Base-by-base conservation (phyloP, 1,140 invertebrate species). In the Oryctes rhinoceros region DNA sequence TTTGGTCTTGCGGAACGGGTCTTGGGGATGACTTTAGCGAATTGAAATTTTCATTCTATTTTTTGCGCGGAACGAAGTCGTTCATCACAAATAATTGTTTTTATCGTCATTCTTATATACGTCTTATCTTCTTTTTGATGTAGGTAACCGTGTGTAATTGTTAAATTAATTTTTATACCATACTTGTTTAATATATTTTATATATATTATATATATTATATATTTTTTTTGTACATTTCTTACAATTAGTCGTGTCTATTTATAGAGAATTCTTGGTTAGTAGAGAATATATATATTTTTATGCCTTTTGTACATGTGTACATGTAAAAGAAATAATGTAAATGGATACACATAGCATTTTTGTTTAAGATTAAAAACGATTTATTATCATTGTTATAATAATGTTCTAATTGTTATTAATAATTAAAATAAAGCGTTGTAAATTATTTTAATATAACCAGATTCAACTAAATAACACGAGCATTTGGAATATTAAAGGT, bases 1-100 rank as follows among this genome's bases (percentile, higher is more conserved):
- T 71, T 71, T 20, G 65, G 65, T 71, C 65, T 71, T 71, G 65
- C 65, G 18, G 4, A 59, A 59, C 24, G 3, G 65, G 13, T 71
- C 9, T 0, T 30, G n/a, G n/a, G 11, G 53, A 20, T 59, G 18
- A 18, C 20, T 4, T 53, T 13, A 53, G 15, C 18, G n/a, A n/a
- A 59, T 59, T 53, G 6, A 59, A 59, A 15, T 11, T 53, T 4
- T 53, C 11, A n/a, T n/a, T 53, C 13, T 15, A 53, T 30, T 30
- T 30, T 30, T 30, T 2, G 24, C 24, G 24, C 24, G 24, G 24
- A 30, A 30, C 24, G 2, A 30, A 30, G 0, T 30, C 24, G 24
- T 30, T 30, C 24, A 30, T 30, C 24, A 30, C 24, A 30, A 44
- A 44, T 7, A 10, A 44, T 7, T 44, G 9, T 44, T 44, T 5